A percentile compares a stretch with the other conserved stretches of the same genome.
phyloP scores from a whole-genome alignment of 2,113 vertebrate genomes.

The Amphiprion percula region DNA sequence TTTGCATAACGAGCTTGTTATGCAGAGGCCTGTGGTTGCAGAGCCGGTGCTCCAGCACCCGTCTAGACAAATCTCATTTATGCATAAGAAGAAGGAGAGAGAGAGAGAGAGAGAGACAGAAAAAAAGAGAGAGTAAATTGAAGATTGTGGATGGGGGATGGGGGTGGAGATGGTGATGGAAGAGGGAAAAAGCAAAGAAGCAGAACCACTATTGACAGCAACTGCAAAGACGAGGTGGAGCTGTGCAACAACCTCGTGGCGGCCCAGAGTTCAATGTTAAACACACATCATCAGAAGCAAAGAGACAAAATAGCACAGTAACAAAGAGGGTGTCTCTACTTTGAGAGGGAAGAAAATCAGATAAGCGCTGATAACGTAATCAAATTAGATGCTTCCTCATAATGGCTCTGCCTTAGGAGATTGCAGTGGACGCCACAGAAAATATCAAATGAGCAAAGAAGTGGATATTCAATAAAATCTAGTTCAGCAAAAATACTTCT shows the following conservation, averaged over 20 bases:
- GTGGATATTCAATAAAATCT: slow-evolving; percentile 52
- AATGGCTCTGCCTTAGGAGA: slow-evolving; percentile 61
- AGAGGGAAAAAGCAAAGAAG: slow-evolving; percentile 65
- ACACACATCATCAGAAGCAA: slow-evolving; percentile 50
- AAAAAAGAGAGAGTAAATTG: slow-evolving; percentile 51
- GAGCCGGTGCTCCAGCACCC: slow-evolving; percentile 77
- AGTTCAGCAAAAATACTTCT: slow-evolving; percentile 5
- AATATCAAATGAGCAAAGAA: slow-evolving; percentile 51
- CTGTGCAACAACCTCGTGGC: slow-evolving; percentile 42
- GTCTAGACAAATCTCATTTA: slow-evolving; percentile 89
- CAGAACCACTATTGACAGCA: slow-evolving; percentile 59
- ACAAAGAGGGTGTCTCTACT: slow-evolving; percentile 60
- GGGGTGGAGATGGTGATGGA: slow-evolving; percentile 57
- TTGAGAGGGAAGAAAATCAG: slow-evolving; percentile 64
- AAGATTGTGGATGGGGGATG: slow-evolving; percentile 69
- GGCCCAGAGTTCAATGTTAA: slow-evolving; percentile 62
- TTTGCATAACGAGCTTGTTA: slow-evolving; percentile 89
- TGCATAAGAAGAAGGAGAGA: slow-evolving; percentile 72
- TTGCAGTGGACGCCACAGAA: slow-evolving; percentile 44
- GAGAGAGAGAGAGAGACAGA: slow-evolving; percentile 39
- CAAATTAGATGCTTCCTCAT: slow-evolving; percentile 72
- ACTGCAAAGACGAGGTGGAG: slow-evolving; percentile 61
- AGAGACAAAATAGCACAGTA: slow-evolving; percentile 43
- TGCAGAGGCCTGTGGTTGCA: slow-evolving; percentile 84
- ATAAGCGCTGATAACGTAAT: slow-evolving; percentile 71